phyloP scores from a whole-genome alignment of 1,140 invertebrate genomes.

The roundworm (Caenorhabditis elegans) region DNA sequence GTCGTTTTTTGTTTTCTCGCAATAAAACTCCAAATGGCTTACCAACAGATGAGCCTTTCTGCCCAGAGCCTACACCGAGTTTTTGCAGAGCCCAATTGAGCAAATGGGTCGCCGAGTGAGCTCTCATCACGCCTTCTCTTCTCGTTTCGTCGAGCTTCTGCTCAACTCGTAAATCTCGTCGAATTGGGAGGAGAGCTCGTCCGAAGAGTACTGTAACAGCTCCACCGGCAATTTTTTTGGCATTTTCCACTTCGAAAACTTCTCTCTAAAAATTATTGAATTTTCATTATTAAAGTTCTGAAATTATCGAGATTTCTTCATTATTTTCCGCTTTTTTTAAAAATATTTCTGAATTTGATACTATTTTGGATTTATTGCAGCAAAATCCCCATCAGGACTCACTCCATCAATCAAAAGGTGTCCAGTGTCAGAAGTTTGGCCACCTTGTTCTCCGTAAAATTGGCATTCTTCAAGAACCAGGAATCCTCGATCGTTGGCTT shows the following conservation, averaged over 20 bases:
- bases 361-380: too few relatives aligned
- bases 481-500: background rate
- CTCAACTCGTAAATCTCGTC: background rate
- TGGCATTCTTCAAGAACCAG: conserved; percentile 26
- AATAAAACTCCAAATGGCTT: background rate
- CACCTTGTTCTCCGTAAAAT: conserved; percentile 31
- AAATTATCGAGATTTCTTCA: too few relatives aligned
- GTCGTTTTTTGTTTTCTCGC: background rate
- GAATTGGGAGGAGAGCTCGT: background rate
- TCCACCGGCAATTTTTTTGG: background rate
- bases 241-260: background rate
- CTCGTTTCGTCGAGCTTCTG: conserved; percentile 6
- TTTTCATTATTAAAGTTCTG: too few relatives aligned
- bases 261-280: background rate
- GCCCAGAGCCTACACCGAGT: background rate
- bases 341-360: too few relatives aligned
- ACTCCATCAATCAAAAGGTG: background rate
- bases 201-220: conserved; percentile 19
- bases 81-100: conserved; percentile 32
- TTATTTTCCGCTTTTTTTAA: too few relatives aligned
- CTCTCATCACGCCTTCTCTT: conserved; percentile 18
- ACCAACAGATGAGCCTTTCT: conserved; percentile 29
- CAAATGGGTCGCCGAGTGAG: conserved; percentile 37
- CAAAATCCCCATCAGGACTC: too few relatives aligned
- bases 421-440: background rate